Evolutionary conservation across 92 coral and sea anemone genomes (phyloP).

Genomic region (Phenganax subtilis): DNA sequence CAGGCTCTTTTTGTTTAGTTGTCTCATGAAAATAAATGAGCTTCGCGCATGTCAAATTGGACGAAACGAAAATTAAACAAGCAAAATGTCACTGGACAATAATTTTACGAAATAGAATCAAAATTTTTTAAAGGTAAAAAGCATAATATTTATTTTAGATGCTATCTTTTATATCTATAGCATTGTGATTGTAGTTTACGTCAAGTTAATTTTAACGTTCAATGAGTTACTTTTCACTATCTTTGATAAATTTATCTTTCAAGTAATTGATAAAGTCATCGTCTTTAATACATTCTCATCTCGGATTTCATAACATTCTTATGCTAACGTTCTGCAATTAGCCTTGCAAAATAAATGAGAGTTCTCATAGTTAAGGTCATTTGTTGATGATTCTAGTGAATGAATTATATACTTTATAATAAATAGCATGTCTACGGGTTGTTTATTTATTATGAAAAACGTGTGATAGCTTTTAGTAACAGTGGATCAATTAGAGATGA

Average conservation of each 20-base stretch:
- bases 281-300: neutral
- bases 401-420: neutral
- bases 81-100: neutral
- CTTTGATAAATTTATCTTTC: neutral
- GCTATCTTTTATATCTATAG: neutral
- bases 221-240: neutral
- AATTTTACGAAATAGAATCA: conserved; percentile 12
- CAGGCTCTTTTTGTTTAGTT: neutral
- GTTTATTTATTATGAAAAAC: conserved; percentile 12
- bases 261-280: neutral
- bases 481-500: no score
- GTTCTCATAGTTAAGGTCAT: neutral
- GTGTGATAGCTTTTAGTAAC: no score
- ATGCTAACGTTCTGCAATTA: neutral
- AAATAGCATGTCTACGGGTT: conserved; percentile 5
- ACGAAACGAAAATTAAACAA: neutral
- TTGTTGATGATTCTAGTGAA: neutral
- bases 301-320: neutral
- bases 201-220: neutral
- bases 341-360: neutral
- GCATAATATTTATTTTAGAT: neutral
- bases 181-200: no score
- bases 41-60: neutral
- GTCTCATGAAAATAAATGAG: neutral
- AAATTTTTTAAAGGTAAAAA: conserved; percentile 10